A percentile compares a stretch with the other conserved stretches of the same genome.
Evolutionary conservation across 2,888 invertebrate species (phyloP).

Genomic region (Philaethria dido): DNA sequence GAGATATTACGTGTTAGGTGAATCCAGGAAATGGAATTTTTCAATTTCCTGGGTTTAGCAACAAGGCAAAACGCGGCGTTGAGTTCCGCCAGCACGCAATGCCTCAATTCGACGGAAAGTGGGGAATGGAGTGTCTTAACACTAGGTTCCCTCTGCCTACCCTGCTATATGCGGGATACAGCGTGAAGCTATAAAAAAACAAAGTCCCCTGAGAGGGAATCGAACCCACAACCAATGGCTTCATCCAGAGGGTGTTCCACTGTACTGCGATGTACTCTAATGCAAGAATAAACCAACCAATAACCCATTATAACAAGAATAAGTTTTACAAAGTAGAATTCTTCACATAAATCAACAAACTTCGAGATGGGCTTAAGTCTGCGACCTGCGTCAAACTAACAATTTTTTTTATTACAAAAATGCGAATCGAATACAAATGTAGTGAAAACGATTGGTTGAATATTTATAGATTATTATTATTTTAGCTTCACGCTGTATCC

Average conservation of each 20-base stretch:
- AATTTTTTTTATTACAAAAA: constrained; percentile 46
- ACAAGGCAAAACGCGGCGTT: too few species aligned
- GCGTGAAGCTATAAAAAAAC: too few species aligned
- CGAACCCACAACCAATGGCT: not conserved
- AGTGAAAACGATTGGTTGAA: constrained; percentile 11
- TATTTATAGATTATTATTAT: constrained; percentile 10
- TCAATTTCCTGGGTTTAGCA: too few species aligned
- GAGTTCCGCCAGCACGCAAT: too few species aligned
- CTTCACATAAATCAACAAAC: constrained; percentile 46
- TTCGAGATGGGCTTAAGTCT: constrained; percentile 42
- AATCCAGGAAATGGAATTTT: too few species aligned
- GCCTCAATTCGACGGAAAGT: too few species aligned
- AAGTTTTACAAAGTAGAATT: constrained; percentile 37
- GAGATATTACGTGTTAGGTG: too few species aligned
- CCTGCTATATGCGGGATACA: too few species aligned
- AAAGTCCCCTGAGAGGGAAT: too few species aligned
- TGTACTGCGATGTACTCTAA: constrained; percentile 1
- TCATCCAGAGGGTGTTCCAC: too few species aligned
- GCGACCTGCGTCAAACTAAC: constrained; percentile 43
- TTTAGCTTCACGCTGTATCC: not conserved
- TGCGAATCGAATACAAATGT: constrained; percentile 47
- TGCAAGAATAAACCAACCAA: constrained; percentile 18
- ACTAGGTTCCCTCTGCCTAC: not conserved
- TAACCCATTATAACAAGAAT: constrained; percentile 31
- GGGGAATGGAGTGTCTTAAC: not conserved